phyloP scores from a whole-genome alignment of 2,113 vertebrate species.

The Alethe castanea region DNA sequence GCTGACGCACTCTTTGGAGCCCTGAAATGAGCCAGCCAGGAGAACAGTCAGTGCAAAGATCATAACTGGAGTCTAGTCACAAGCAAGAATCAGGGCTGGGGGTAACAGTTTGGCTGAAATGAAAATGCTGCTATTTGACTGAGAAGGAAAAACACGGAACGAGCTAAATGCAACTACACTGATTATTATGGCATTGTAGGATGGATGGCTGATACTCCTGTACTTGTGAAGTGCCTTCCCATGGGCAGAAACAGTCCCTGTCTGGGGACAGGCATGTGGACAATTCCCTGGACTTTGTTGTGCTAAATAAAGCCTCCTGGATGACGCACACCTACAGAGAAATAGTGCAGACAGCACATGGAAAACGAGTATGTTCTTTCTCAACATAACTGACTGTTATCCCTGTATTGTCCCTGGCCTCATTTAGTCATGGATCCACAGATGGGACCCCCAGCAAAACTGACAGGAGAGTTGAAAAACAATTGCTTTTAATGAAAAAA shows the following conservation, averaged over 20 bases:
- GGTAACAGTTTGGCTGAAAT: background rate
- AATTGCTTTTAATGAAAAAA: background rate
- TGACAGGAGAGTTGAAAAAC: background rate
- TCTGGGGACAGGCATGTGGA: background rate
- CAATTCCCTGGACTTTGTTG: background rate
- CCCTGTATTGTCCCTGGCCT: background rate
- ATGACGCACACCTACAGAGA: background rate
- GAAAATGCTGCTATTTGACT: background rate
- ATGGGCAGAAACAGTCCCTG: background rate
- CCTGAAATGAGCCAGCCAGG: slow-evolving; percentile 72
- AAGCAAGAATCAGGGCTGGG: background rate
- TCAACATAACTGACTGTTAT: background rate
- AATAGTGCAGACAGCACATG: background rate
- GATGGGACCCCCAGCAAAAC: background rate
- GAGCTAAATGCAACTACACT: background rate
- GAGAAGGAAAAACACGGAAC: background rate
- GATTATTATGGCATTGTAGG: background rate
- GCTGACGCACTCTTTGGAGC: slow-evolving; percentile 77
- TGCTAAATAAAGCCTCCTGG: background rate
- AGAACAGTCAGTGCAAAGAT: slow-evolving; percentile 6
- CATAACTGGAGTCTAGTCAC: background rate
- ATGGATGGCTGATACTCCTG: accelerated
- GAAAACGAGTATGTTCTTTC: background rate
- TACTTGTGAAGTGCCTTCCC: background rate
- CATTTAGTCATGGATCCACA: background rate